Evolutionary conservation across 2,113 vertebrate species (phyloP).

Genomic region (Sinocyclocheilus rhinocerous): DNA sequence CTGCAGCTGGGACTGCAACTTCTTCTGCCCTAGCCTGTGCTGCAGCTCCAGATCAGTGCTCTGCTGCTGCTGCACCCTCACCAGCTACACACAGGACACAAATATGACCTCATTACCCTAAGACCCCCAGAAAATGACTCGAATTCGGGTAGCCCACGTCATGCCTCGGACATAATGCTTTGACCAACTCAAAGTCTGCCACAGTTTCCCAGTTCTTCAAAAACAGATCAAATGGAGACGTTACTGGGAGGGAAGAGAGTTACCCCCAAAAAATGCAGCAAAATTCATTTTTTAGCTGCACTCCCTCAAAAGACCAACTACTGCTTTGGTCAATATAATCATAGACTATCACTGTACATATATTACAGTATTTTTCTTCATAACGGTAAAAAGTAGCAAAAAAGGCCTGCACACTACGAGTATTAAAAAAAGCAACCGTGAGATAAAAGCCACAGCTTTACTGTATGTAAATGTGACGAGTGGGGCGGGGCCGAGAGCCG

Average conservation of each 20-base stretch:
- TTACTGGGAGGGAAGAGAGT: background rate
- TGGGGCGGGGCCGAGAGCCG: too few relatives aligned
- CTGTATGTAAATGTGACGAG: too few relatives aligned
- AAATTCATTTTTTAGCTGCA: background rate
- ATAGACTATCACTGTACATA: background rate
- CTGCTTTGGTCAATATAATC: background rate
- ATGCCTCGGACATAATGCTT: background rate
- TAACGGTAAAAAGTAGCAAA: too few relatives aligned
- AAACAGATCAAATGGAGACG: background rate
- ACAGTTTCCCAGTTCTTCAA: background rate
- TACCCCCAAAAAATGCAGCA: background rate
- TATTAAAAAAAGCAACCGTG: too few relatives aligned
- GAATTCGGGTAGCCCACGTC: background rate
- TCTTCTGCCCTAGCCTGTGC: constrained; percentile 69
- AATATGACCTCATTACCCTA: background rate
- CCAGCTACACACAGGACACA: constrained; percentile 37
- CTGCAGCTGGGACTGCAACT: constrained; percentile 57
- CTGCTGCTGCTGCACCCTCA: constrained; percentile 63
- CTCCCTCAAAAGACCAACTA: background rate
- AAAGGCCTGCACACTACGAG: too few relatives aligned
- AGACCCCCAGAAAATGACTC: background rate
- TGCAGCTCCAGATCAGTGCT: constrained; percentile 66
- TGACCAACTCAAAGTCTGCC: background rate
- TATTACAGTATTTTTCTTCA: background rate
- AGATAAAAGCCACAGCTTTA: too few relatives aligned